These are phyloP conservation scores for Melanotaenia pygmaea DNA, from an alignment of 2,797 vertebrate species.

Conservation along the genomic window DNA sequence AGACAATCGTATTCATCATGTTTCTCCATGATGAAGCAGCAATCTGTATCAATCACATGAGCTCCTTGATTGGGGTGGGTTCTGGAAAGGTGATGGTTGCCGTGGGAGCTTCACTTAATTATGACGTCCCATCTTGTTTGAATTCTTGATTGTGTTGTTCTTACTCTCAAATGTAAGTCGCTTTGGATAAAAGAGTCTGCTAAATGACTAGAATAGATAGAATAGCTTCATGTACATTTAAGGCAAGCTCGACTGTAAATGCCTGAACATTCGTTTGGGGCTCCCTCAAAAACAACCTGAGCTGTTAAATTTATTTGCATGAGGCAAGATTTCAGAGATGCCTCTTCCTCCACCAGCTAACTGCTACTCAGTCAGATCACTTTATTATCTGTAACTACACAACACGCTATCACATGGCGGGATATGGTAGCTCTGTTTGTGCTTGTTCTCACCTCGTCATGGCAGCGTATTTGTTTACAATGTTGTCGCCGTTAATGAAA, in stretches of 20 bases:
- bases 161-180: too few species aligned
- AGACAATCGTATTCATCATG: too few species aligned
- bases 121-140: too few species aligned
- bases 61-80: too few species aligned
- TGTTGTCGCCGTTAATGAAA: constrained; percentile 14
- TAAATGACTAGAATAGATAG: too few species aligned
- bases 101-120: not conserved
- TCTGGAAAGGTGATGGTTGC: not conserved
- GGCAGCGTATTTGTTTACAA: constrained; percentile 24
- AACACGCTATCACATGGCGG: constrained; percentile 1
- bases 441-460: constrained; percentile 6
- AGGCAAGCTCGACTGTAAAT: constrained; percentile 46
- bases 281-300: constrained; percentile 39
- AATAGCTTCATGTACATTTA: not conserved
- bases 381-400: constrained; percentile 25
- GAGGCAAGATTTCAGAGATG: constrained; percentile 45
- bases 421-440: not conserved
- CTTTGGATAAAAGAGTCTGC: too few species aligned
- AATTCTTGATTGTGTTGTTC: too few species aligned
- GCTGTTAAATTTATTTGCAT: constrained; percentile 67
- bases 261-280: constrained; percentile 35
- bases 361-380: constrained; percentile 28
- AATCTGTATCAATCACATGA: not conserved
- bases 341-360: constrained; percentile 11
- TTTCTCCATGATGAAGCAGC: not conserved